Conservation (phyloP, 2,113 vertebrate species). For the Tragelaphus imberbis region DNA sequence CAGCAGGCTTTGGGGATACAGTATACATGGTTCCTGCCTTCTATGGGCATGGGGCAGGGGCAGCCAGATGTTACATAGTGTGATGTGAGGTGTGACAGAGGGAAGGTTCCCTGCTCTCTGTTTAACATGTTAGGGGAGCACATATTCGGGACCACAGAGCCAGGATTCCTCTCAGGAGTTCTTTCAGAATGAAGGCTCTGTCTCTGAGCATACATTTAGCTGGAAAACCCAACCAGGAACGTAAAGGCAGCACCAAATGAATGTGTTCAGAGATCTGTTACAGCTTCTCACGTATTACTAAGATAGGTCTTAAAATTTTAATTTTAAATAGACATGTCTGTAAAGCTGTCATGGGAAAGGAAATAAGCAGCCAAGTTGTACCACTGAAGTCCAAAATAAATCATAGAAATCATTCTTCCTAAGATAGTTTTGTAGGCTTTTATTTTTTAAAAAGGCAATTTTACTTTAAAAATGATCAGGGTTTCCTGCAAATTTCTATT, state of each 20-base stretch:
- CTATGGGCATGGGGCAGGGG: fast-evolving
- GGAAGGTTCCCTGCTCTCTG: background rate
- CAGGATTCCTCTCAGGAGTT: background rate
- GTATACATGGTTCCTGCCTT: background rate
- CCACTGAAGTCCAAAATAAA: background rate
- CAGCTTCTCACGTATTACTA: background rate
- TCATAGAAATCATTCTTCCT: background rate
- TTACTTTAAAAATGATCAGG: background rate
- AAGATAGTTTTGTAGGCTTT: background rate
- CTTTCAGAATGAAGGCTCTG: background rate
- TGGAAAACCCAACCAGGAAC: background rate
- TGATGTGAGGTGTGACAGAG: background rate
- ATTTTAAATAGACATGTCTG: background rate
- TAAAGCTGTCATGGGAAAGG: background rate
- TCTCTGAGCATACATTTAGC: background rate
- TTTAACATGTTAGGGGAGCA: background rate
- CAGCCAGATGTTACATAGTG: background rate
- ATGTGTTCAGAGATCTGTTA: background rate
- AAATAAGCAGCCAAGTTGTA: background rate
- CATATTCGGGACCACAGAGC: background rate
- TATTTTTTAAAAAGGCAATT: background rate
- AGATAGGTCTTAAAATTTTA: background rate
- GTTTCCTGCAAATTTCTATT: background rate
- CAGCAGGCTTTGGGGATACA: background rate
- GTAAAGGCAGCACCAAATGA: background rate